Base-by-base conservation (phyloP, 2,888 invertebrate species). In the Embidobia sp. region DNA sequence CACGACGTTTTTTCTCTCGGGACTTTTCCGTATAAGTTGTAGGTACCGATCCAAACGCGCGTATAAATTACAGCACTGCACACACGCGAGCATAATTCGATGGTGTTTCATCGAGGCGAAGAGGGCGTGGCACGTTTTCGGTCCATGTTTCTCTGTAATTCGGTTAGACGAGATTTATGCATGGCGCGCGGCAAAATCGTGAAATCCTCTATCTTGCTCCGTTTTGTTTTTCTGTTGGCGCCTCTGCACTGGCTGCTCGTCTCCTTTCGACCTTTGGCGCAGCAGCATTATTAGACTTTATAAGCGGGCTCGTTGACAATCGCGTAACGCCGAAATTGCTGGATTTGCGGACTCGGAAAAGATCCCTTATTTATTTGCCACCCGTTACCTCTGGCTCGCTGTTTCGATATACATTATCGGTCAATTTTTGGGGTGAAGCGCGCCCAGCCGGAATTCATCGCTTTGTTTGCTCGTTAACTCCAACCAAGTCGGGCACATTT, bases 161-260 rank as follows among this genome's bases (percentile, higher is more conserved):
- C 85, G 85, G 87, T 89, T 89, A 89, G 82, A 79, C 83, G 85
- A 87, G 88, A 89, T 89, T 89, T 89, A 89, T 89, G 85, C 84
- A 84, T 78, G 83, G 78, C 74, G 66, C 81, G 79, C 80, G 57
- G 79, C 81, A 78, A 81, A 79, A 74, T 84, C 82, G 80, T 82
- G 81, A 80, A 79, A 76, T 70, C 69, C 73, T 61, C 77, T 55
- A 57, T 67, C 79, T 78, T 79, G 69, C 77, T 80, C 69, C 70
- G 78, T 76, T 63, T 74, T 57, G 77, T 75, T 79, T 79, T 66
- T 75, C 75, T 48, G 63, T 48, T 27, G 61, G 57, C 61, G 61
- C 51, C 55, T 66, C 73, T 57, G 46, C 76, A 2, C 69, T 31
- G 27, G 11, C 19, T 10, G 35, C 46, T 31, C 49, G 42, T 69